A percentile compares a stretch with the other conserved stretches of the same genome.
Evolutionary conservation across 2,888 invertebrate species (phyloP).

Genomic region (Heliconius sara): DNA sequence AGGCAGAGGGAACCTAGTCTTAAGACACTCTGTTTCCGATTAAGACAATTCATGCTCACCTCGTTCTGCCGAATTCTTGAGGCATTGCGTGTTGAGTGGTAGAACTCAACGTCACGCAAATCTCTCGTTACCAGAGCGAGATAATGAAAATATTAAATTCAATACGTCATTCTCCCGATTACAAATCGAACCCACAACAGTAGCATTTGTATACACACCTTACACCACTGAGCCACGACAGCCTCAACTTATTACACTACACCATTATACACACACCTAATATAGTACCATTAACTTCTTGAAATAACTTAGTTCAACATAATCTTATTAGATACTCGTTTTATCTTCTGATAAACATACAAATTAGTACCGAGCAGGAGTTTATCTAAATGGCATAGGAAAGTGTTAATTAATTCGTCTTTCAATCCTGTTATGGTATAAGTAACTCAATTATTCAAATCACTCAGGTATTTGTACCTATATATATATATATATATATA

Average conservation of each 20-base stretch:
- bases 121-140: not conserved
- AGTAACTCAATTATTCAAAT: conserved; percentile 12
- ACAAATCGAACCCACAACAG: not conserved
- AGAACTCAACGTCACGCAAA: not conserved
- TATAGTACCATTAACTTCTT: not conserved
- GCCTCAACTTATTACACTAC: not conserved
- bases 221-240: not conserved
- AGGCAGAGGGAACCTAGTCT: not conserved
- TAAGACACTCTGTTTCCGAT: not conserved
- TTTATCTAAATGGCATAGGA: conserved; percentile 40
- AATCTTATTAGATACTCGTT: not conserved
- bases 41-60: not conserved
- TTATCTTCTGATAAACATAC: conserved; percentile 29
- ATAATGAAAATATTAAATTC: not conserved
- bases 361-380: conserved; percentile 18
- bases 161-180: not conserved
- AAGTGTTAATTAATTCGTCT: conserved; percentile 39
- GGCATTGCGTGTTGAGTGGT: not conserved
- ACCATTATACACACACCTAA: not conserved
- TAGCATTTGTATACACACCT: not conserved
- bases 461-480: not conserved
- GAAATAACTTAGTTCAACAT: not conserved
- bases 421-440: conserved; percentile 18
- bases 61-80: not conserved
- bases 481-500: too few relatives aligned